A percentile compares a stretch with the other conserved stretches of the same genome.
These are phyloP conservation scores for Saimiri boliviensis DNA, from an alignment of 2,113 vertebrate species.

Conservation along the genomic window DNA sequence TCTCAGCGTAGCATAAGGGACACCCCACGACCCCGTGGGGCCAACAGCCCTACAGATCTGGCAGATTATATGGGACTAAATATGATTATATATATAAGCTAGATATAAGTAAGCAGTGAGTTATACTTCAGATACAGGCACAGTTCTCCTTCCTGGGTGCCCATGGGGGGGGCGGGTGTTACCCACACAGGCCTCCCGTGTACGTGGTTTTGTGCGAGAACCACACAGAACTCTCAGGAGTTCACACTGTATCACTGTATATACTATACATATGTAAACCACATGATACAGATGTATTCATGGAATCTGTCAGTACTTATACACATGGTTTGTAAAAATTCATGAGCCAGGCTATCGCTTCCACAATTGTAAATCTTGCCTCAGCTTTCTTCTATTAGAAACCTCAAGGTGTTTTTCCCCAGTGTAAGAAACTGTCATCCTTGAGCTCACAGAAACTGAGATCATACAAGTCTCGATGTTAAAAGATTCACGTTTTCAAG, in stretches of 20 bases:
- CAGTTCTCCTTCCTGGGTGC: too few species aligned
- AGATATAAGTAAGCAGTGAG: too few species aligned
- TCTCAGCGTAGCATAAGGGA: too few species aligned
- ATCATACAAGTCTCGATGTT: not conserved
- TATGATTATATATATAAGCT: too few species aligned
- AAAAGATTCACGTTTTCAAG: not conserved
- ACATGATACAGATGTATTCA: rapidly evolving
- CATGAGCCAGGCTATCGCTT: not conserved
- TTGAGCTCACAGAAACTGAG: not conserved
- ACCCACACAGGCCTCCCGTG: not conserved
- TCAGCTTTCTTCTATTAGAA: not conserved
- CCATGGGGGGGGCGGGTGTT: too few species aligned
- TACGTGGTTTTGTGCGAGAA: not conserved
- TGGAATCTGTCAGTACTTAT: not conserved
- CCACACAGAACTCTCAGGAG: not conserved
- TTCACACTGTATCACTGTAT: rapidly evolving
- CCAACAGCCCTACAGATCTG: too few species aligned
- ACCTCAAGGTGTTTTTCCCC: not conserved
- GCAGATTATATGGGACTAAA: too few species aligned
- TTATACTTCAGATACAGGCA: too few species aligned
- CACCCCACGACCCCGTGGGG: too few species aligned
- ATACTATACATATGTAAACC: not conserved
- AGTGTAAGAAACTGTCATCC: not conserved
- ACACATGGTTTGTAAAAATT: not conserved
- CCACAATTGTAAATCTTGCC: not conserved